Evolutionary conservation across 30 jellyfish, hydroid and myxozoan species (phyloP).

Genomic region (Clytia hemisphaerica): DNA sequence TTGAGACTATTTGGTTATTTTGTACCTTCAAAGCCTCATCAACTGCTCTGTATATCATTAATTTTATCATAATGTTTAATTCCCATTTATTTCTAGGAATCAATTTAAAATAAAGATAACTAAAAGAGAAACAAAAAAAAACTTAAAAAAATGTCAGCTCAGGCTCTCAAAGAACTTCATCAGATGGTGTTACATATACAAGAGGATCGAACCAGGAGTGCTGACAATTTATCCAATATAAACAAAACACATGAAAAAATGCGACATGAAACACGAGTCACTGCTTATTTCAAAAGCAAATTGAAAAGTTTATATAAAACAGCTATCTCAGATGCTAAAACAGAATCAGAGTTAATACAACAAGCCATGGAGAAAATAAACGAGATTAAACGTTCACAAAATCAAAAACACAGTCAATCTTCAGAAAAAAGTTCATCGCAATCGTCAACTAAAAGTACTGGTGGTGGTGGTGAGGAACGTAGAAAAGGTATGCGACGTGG

Average conservation of each 20-base stretch:
- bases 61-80: too few species aligned
- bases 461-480: too few species aligned
- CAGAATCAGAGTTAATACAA: constrained; percentile 90
- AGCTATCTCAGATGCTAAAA: constrained; percentile 89
- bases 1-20: too few species aligned
- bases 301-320: constrained; percentile 79
- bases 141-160: too few species aligned
- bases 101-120: background rate
- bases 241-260: constrained; percentile 94
- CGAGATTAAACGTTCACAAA: constrained; percentile 53
- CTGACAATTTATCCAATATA: constrained; percentile 68
- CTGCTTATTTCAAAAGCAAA: constrained; percentile 91
- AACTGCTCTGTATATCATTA: too few species aligned
- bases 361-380: constrained; percentile 89
- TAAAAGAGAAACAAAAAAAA: background rate
- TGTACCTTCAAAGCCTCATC: too few species aligned
- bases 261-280: constrained; percentile 85
- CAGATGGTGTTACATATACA: constrained; percentile 29
- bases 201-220: constrained; percentile 89
- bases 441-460: too few species aligned
- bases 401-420: constrained; percentile 37
- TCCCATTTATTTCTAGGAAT: too few species aligned
- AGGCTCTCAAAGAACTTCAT: constrained; percentile 13
- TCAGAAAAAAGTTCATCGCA: background rate
- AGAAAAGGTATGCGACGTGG: constrained; percentile 93